Base-by-base conservation (phyloP, 1,140 invertebrate genomes). In the Drosophila santomea region DNA sequence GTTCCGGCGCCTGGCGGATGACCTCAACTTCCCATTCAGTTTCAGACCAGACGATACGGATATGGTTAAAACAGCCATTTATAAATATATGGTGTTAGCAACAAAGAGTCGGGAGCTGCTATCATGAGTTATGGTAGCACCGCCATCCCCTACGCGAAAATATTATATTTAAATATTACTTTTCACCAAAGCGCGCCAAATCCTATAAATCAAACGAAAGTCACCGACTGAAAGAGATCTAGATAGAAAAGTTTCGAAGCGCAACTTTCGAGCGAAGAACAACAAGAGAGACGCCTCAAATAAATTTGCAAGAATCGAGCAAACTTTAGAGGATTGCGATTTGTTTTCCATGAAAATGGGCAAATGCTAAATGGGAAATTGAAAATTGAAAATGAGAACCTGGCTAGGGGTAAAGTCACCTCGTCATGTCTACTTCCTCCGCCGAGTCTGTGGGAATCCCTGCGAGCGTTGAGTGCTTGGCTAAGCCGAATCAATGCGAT, bases 401-500 rank as follows among this genome's bases (percentile, higher is more conserved):
- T 45, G 61, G 7, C 15, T 20, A 12, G 11, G 36, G 54, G 60
- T 15, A 63, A 63, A 63, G 60, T 63, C 60, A 63, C 60, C 60
- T 63, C 38, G 60, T 44, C 32, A 60, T 41, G 32, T 62, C 60
- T 32, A 60, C 32, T 20, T 62, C 60, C 23, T 6, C 23, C 15
- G 17, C 52, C 52, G 41, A 25, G 10, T 7, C 20, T 2, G 2
- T 25, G 4, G 36, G 41, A 52, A 74, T 75, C 56, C 61, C 32
- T 62, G 47, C 23, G 15, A 23, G 58, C 39, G 58, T 56, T 60
- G 56, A 62, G 59, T 79, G 80, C 80, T 82, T 60, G 72, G 73
- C 60, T 75, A 83, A 80, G 64, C 75, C 76, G 80, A 86, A 88
- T 88, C 82, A 86, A 86, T 89, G 83, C 72, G 75, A 76, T 80